These are phyloP conservation scores for Chrysina gloriosa DNA, from an alignment of 2,888 invertebrate species.

Conservation along the genomic window DNA sequence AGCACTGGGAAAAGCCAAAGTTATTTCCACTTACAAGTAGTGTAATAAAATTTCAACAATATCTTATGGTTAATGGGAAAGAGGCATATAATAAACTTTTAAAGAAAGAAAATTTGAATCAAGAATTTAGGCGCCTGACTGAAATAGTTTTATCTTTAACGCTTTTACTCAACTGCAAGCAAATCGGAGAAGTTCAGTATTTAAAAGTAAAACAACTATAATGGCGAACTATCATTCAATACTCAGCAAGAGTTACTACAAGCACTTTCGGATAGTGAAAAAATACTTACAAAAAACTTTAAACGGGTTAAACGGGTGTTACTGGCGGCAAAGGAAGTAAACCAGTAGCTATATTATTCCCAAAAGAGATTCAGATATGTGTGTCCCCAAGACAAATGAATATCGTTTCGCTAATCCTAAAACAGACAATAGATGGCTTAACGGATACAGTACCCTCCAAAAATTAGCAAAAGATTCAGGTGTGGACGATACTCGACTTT, in stretches of 20 bases:
- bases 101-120: not conserved
- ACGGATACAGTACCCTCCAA: slow-evolving; percentile 48
- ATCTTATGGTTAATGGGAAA: not conserved
- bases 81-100: slow-evolving; percentile 2
- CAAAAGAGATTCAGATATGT: too few relatives aligned
- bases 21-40: slow-evolving; percentile 42
- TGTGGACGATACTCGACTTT: slow-evolving; percentile 43
- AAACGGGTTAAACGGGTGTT: too few relatives aligned
- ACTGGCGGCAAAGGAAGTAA: too few relatives aligned
- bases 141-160: not conserved
- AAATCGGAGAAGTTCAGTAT: not conserved
- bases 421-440: slow-evolving; percentile 45
- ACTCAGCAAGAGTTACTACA: too few relatives aligned
- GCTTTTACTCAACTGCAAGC: not conserved
- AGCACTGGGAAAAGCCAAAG: slow-evolving; percentile 41
- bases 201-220: not conserved
- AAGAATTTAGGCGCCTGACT: not conserved
- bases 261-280: too few relatives aligned
- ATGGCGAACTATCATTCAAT: not conserved
- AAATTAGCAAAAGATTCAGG: slow-evolving; percentile 48
- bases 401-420: slow-evolving; percentile 50
- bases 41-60: slow-evolving; percentile 42
- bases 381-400: slow-evolving; percentile 45
- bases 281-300: too few relatives aligned
- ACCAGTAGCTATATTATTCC: too few relatives aligned